Evolutionary conservation across 2,888 invertebrate species (phyloP).

Genomic region (Periphyllus acericola): DNA sequence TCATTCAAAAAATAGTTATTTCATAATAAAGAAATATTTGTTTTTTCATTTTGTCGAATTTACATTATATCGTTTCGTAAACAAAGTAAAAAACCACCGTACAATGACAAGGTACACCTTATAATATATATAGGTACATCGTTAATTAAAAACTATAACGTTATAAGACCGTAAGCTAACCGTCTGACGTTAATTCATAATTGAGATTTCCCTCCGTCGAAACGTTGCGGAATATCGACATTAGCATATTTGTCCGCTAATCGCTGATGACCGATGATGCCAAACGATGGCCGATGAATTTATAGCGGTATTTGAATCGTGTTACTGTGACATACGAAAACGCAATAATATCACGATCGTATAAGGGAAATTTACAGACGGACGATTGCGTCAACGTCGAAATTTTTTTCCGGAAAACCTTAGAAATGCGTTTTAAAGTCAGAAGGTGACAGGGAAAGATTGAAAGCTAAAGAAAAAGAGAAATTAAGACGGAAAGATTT

Average conservation of each 20-base stretch:
- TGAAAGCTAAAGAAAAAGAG: neutral
- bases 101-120: too few relatives aligned
- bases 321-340: neutral
- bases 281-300: neutral
- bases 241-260: too few relatives aligned
- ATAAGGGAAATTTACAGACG: neutral
- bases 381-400: neutral
- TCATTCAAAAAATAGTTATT: too few relatives aligned
- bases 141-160: constrained; percentile 16
- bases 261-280: neutral
- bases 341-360: neutral
- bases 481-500: neutral
- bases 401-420: neutral
- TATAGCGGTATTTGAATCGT: neutral
- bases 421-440: neutral
- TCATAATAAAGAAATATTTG: too few relatives aligned
- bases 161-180: constrained; percentile 1
- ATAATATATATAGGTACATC: constrained; percentile 30
- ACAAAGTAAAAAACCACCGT: too few relatives aligned
- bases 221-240: neutral
- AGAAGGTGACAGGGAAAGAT: neutral
- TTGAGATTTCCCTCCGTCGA: constrained; percentile 21
- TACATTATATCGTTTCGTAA: too few relatives aligned
- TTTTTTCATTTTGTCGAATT: too few relatives aligned
- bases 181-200: constrained; percentile 20